Evolutionary conservation across 2,113 vertebrate genomes (phyloP), one percentile per base, ranked within the genome.

Genomic region (Amblyopsis rosae): DNA sequence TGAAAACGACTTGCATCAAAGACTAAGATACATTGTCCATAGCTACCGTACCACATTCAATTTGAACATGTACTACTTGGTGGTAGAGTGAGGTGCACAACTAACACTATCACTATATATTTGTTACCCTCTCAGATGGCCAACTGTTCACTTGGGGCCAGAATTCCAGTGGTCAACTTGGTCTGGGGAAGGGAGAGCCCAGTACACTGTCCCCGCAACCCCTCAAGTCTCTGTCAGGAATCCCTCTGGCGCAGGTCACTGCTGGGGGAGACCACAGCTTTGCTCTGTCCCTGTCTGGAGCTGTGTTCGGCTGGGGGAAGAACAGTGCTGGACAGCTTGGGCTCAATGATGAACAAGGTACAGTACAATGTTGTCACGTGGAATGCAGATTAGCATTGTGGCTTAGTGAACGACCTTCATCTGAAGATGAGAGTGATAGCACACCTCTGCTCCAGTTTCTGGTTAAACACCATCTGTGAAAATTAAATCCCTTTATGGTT

Each of bases 251-350:
- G 67, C 95, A 95, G 41, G 94, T 98, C 69, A 93, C 93, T 0
- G 93, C 96, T 0, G 97, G 97, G 71, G 95, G 93, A 76, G 92
- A 94, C 86, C 96, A 98, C 91, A 96, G 95, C 59, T 72, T 90
- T 1, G 90, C 86, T 0, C 89, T 98, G 64, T 96, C 96, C 3
- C 86, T 96, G 69, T 96, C 95, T 0, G 96, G 97, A 68, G 94
- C 94, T 0, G 90, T 97, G 13, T 98, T 94, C 48, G 95, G 94
- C 2, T 99, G 97, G 97, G 96, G 96, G 67, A 96, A 91, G 82
- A 99, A 98, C 60, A 60, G 82, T 69, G 93, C 83, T 12, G 97
- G 97, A 32, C 96, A 99, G 67, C 94, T 99, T 69, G 97, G 97
- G 57, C 91, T 97, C 0, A 94, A 94, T 86, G 94, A 98, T 71